Base-by-base conservation (phyloP, 2,797 vertebrate species). In the Arremon brunneinucha region DNA sequence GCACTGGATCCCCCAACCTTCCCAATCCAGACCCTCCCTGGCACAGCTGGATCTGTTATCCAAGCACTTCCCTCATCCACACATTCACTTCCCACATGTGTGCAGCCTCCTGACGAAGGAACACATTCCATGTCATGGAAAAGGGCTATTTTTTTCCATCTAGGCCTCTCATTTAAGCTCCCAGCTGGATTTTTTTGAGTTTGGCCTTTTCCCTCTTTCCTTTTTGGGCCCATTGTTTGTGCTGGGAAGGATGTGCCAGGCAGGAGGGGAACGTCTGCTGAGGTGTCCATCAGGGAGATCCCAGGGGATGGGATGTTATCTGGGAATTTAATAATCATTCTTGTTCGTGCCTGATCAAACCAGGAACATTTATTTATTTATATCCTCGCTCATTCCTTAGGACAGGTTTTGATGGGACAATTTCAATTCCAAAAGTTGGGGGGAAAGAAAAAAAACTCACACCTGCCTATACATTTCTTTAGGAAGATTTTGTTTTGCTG, bases 61-160 rank as follows among this genome's bases (percentile, higher is more conserved):
- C 1, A 2, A 32, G 68, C 18, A 4, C 60, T 77, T 41, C 32
- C 80, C 88, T 78, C 83, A 18, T 23, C 72, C 34, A 3, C 77
- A 27, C 75, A 30, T 28, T 50, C 19, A 30, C 34, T 59, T 35
- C 20, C 49, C 90, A 79, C 4, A 20, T 60, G 89, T 76, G 88
- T 59, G 90, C 88, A 37, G 53, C 23, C 83, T 41, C 39, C 71
- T 49, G 47, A 18, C 14, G 82, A 57, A 80, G 86, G 37, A 84
- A 27, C 80, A 55, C 14, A 37, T 52, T 85, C 75, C 71, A 47
- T 59, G 77, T 87, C 78, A 70, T 30, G 83, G 90, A 90, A 87
- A 89, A 83, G 39, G 78, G 69, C 60, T 87, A 82, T 92, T 89
- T 94, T 92, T 88, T 96, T 90, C 94, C 92, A 90, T 92, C 85